phyloP scores from a whole-genome alignment of 2,888 invertebrate species.

The Agrochola macilenta region DNA sequence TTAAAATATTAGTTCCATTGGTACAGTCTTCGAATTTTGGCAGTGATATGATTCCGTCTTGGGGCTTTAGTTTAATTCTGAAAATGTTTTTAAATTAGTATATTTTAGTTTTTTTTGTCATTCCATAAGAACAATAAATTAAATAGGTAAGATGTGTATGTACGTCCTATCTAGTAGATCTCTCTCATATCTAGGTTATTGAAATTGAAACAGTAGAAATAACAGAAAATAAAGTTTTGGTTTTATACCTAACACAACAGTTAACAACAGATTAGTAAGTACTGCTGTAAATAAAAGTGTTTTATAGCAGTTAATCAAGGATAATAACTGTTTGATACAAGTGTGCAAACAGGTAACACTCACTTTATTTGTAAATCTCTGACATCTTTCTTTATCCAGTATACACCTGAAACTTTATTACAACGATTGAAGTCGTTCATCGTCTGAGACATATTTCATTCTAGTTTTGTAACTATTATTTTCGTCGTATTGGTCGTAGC shows the following conservation, averaged over 20 bases:
- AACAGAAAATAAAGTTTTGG: not conserved
- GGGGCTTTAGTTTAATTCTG: conserved; percentile 83
- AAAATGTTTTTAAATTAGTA: conserved; percentile 9
- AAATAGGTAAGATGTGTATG: not conserved
- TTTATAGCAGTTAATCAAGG: not conserved
- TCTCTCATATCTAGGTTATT: not conserved
- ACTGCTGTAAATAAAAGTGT: not conserved
- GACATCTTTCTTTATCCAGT: conserved; percentile 88
- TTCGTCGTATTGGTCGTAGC: not conserved
- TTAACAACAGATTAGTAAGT: not conserved
- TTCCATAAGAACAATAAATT: not conserved
- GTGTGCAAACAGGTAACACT: conserved; percentile 55
- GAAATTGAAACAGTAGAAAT: not conserved
- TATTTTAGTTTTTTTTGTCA: not conserved
- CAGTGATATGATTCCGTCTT: conserved; percentile 77
- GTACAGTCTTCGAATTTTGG: conserved; percentile 84
- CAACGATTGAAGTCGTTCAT: conserved; percentile 82
- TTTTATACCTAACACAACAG: too few relatives aligned
- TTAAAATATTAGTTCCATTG: conserved; percentile 69
- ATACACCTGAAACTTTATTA: conserved; percentile 85
- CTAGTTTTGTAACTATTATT: conserved; percentile 10
- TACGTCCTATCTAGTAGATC: not conserved
- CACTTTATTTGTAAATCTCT: conserved; percentile 89
- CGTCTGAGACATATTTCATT: not conserved
- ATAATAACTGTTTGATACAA: not conserved